Evolutionary conservation across 2,888 invertebrate genomes (phyloP), one percentile per base, ranked within the genome.

Genomic region (Meiosimyza decipiens): DNA sequence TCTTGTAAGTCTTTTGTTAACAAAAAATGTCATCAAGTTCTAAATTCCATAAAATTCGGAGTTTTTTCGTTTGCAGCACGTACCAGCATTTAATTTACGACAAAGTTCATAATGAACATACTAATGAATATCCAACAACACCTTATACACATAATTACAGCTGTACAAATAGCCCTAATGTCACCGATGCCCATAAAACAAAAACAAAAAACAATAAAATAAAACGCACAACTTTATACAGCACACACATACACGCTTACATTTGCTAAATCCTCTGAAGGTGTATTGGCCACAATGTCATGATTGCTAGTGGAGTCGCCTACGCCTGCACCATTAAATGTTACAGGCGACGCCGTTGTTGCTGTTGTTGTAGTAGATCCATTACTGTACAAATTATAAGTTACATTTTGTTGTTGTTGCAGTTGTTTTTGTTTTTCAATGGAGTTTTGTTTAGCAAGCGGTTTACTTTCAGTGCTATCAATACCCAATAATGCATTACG

Each of bases 191-290:
- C 54, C n/a, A 60, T 60, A 28, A n/a, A 63, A 63, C 3, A n/a
- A 67, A 33, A 54, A n/a, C 15, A 54, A 67, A 54, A 12, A 16
- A 47, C 15, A 12, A 66, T 3, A 22, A 64, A 33, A n/a, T 16
- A 18, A 47, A 6, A 18, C 33, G 51, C 62, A 54, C 54, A 54
- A 4, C 52, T 47, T 12, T 60, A 60, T 2, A 3, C 16, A 57
- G 40, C 40, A 52, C 22, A 66, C 15, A 67, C 15, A 33, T 11
- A 49, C 11, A 4, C 52, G 78, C 83, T 80, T 74, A 84, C 84
- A 78, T 83, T 83, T 57, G 84, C 82, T 76, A 84, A 78, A 78
- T 84, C 84, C 77, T 80, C 80, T 63, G 81, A 82, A 73, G 84
- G 84, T 73, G 84, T 84, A 74, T 82, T 82, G 49, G 80, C 79